Conservation (phyloP, 1,140 invertebrate genomes). For the Sinonovacula constricta region DNA sequence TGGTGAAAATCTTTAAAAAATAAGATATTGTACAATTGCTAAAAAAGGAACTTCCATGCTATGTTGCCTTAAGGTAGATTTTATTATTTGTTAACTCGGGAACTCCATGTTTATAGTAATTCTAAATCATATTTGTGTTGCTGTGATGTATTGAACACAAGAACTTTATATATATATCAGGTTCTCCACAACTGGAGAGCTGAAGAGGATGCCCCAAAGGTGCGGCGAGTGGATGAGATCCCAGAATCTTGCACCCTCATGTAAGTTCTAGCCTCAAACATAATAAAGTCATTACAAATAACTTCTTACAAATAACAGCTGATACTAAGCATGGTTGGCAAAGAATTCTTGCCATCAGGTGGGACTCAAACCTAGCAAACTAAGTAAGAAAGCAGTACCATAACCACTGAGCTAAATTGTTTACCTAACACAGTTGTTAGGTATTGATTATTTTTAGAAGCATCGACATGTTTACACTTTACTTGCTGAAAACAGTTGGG, state of each 20-base stretch:
- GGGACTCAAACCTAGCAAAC: no score
- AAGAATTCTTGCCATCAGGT: no score
- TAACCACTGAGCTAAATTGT: no score
- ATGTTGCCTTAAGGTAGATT: not conserved
- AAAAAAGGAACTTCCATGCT: not conserved
- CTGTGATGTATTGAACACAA: not conserved
- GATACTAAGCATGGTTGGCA: no score
- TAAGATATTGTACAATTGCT: not conserved
- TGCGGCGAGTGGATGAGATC: conserved; percentile 45
- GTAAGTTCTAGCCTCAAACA: conserved; percentile 37
- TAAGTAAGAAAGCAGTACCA: no score
- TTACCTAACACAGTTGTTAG: no score
- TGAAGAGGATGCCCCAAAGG: conserved; percentile 50
- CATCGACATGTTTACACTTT: no score
- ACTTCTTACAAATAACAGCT: no score
- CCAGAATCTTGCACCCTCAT: conserved; percentile 53
- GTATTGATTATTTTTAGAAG: no score
- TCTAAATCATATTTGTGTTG: not conserved
- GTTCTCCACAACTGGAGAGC: conserved; percentile 57
- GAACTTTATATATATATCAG: conserved; percentile 20
- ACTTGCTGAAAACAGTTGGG: no score
- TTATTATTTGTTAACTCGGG: not conserved
- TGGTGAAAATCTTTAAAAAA: not conserved
- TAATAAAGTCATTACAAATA: no score
- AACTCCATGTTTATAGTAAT: not conserved